phyloP scores from a whole-genome alignment of 2,797 vertebrate genomes.

The Hyperoplus immaculatus region DNA sequence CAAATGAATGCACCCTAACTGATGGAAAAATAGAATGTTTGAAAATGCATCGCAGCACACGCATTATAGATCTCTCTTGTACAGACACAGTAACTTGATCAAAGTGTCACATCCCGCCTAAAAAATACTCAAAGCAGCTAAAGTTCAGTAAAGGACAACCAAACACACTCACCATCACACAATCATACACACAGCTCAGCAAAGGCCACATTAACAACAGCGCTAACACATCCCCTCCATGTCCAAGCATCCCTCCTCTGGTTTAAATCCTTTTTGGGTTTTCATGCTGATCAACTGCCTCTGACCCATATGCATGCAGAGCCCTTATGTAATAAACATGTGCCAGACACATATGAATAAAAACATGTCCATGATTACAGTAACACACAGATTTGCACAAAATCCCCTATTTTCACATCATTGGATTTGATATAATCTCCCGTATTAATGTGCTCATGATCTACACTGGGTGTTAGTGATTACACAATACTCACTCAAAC shows the following conservation, averaged over 20 bases:
- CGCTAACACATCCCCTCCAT: constrained; percentile 14
- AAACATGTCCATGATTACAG: constrained; percentile 14
- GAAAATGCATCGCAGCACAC: background rate
- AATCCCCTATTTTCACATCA: constrained; percentile 50
- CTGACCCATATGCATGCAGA: constrained; percentile 64
- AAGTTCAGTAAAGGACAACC: too few relatives aligned
- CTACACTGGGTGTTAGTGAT: constrained; percentile 29
- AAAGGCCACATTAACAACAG: constrained; percentile 12
- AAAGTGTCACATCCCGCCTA: constrained; percentile 5
- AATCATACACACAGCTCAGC: constrained; percentile 17
- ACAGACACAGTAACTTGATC: constrained; percentile 10
- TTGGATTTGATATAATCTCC: constrained; percentile 50
- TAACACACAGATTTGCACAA: constrained; percentile 43
- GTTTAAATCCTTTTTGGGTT: constrained; percentile 57
- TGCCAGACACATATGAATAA: constrained; percentile 49
- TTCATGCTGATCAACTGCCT: constrained; percentile 55
- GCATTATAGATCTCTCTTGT: background rate
- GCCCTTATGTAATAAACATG: constrained; percentile 67
- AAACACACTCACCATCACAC: constrained; percentile 9
- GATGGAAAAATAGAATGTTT: background rate
- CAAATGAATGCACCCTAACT: background rate
- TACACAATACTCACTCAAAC: constrained; percentile 9
- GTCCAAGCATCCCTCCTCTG: constrained; percentile 7
- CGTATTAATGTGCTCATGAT: constrained; percentile 29
- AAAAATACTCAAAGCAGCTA: background rate